phyloP scores from a whole-genome alignment of 2,797 vertebrate genomes.

The Amblyopsis hoosieri region DNA sequence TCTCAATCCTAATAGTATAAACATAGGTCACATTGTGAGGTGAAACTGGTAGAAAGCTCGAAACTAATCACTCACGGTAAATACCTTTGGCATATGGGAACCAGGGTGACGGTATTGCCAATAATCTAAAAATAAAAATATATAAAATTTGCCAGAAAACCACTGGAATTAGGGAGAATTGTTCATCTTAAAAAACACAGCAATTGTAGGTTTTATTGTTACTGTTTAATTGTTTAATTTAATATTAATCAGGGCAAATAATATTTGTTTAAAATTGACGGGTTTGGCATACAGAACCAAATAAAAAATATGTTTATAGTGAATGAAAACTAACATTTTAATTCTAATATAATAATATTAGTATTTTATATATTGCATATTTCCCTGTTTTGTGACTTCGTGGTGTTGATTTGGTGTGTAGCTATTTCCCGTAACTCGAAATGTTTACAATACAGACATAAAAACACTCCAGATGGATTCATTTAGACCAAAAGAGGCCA shows the following conservation, averaged over 20 bases:
- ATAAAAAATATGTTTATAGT: too few species aligned
- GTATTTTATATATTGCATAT: too few species aligned
- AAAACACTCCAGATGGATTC: conserved; percentile 10
- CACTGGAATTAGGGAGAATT: conserved; percentile 24
- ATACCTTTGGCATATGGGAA: conserved; percentile 17
- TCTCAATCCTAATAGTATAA: background rate
- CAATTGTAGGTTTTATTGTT: background rate
- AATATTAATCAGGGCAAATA: too few species aligned
- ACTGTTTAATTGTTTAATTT: too few species aligned
- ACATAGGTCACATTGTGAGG: conserved; percentile 37
- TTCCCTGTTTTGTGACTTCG: background rate
- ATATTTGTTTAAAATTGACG: too few species aligned
- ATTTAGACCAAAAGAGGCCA: conserved; percentile 1
- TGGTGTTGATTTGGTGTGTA: background rate
- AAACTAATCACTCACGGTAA: conserved; percentile 7
- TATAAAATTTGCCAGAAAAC: conserved; percentile 31
- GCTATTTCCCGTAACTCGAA: conserved; percentile 1
- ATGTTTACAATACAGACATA: conserved; percentile 14
- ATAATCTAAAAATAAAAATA: conserved; percentile 42
- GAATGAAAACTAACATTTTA: too few species aligned
- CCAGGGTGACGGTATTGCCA: conserved; percentile 39
- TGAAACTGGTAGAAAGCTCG: conserved; percentile 44
- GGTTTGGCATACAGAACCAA: too few species aligned
- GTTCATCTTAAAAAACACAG: background rate
- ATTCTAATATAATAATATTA: too few species aligned